A percentile compares a stretch with the other conserved stretches of the same genome.
phyloP scores from a whole-genome alignment of 2,797 vertebrate genomes.

The Hemitrygon akajei region DNA sequence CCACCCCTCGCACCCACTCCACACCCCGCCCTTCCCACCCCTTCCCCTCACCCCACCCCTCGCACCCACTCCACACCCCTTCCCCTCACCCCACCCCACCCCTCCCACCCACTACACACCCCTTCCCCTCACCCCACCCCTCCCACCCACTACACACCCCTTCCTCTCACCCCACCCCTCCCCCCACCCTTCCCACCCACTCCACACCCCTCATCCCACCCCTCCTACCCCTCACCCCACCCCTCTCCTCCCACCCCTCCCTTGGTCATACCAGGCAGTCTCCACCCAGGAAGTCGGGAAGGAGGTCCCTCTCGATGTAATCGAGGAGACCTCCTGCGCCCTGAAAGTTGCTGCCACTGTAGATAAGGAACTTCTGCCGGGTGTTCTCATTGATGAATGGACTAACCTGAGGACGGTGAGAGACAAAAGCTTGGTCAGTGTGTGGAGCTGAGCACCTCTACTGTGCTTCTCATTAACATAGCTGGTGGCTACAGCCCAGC shows the following conservation, averaged over 20 bases:
- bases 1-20: too few species aligned
- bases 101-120: not conserved
- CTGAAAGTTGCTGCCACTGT: constrained; percentile 68
- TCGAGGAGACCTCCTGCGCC: constrained; percentile 65
- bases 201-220: not conserved
- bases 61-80: too few species aligned
- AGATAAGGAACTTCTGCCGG: constrained; percentile 68
- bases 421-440: not conserved
- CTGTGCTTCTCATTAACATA: too few species aligned
- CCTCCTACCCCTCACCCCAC: too few species aligned
- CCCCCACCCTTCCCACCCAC: too few species aligned
- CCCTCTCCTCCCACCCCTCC: not conserved
- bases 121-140: too few species aligned
- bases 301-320: constrained; percentile 64
- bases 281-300: constrained; percentile 70
- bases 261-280: constrained; percentile 61
- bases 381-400: constrained; percentile 75
- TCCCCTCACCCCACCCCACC: too few species aligned
- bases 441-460: not conserved
- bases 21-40: too few species aligned
- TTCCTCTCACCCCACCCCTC: too few species aligned
- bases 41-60: too few species aligned
- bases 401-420: constrained; percentile 56
- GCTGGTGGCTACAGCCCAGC: too few species aligned
- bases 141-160: too few species aligned